A percentile compares a stretch with the other conserved stretches of the same genome.
Conservation (phyloP, 2,113 vertebrate genomes). For the Gracilinanus agilis region DNA sequence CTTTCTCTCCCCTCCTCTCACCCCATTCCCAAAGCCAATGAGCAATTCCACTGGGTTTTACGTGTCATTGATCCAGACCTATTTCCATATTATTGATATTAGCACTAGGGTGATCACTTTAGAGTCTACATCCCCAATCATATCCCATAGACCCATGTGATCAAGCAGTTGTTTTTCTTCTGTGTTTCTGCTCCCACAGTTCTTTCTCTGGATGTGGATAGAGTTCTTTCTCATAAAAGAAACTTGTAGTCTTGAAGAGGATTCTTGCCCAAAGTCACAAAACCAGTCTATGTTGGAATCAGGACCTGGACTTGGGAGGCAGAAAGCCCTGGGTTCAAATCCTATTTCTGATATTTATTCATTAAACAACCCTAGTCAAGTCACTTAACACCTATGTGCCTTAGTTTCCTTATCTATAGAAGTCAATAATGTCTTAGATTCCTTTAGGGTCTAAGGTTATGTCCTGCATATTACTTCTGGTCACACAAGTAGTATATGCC, state of each 20-base stretch:
- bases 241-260: background rate
- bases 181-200: too few species aligned
- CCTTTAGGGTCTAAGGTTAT: background rate
- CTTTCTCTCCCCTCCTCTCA: too few species aligned
- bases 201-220: too few species aligned
- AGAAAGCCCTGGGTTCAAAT: background rate
- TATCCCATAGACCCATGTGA: too few species aligned
- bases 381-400: background rate
- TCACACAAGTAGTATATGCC: background rate
- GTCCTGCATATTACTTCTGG: background rate
- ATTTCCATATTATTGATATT: too few species aligned
- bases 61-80: too few species aligned
- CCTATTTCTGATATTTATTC: background rate
- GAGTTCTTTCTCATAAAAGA: too few species aligned
- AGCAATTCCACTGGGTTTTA: too few species aligned
- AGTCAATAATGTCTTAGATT: background rate
- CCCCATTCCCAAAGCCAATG: too few species aligned
- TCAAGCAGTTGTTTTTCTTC: too few species aligned
- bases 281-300: background rate
- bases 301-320: background rate
- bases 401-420: background rate
- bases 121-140: too few species aligned
- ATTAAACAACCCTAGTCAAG: background rate
- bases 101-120: too few species aligned
- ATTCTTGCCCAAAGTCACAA: background rate